A percentile compares a stretch with the other conserved stretches of the same genome.
Conservation (phyloP, 2,113 vertebrate genomes). For the Eudyptes chrysolophus region DNA sequence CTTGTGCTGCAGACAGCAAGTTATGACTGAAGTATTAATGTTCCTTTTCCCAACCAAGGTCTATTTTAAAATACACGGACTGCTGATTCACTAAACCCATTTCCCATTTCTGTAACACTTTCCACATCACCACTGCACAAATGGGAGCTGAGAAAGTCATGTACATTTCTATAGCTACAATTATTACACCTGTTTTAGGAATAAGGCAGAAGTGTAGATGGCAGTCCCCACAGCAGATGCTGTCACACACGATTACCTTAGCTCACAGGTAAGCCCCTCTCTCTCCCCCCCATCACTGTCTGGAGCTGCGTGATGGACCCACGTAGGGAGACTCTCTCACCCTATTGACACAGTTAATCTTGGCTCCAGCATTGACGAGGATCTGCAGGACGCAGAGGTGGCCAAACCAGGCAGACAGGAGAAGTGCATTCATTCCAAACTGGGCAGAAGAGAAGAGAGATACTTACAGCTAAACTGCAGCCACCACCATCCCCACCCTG, state of each 20-base stretch:
- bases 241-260: background rate
- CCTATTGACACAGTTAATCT: conserved; percentile 83
- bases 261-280: background rate
- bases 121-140: background rate
- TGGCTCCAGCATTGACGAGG: conserved; percentile 86
- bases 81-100: background rate
- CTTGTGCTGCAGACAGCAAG: background rate
- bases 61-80: background rate
- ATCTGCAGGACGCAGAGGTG: conserved; percentile 85
- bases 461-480: background rate
- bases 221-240: background rate
- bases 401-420: conserved; percentile 91
- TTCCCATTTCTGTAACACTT: background rate
- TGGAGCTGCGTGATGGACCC: background rate
- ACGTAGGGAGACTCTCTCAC: conserved; percentile 31
- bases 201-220: background rate
- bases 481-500: background rate
- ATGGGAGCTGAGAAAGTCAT: background rate
- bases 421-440: conserved; percentile 92
- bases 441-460: conserved; percentile 48
- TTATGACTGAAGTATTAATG: background rate
- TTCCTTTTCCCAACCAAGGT: background rate
- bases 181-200: background rate
- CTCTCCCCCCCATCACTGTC: background rate
- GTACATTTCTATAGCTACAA: background rate